Evolutionary conservation across 2,888 invertebrate genomes (phyloP), one percentile per base, ranked within the genome.

Genomic region (Rhabditophanes sp.): DNA sequence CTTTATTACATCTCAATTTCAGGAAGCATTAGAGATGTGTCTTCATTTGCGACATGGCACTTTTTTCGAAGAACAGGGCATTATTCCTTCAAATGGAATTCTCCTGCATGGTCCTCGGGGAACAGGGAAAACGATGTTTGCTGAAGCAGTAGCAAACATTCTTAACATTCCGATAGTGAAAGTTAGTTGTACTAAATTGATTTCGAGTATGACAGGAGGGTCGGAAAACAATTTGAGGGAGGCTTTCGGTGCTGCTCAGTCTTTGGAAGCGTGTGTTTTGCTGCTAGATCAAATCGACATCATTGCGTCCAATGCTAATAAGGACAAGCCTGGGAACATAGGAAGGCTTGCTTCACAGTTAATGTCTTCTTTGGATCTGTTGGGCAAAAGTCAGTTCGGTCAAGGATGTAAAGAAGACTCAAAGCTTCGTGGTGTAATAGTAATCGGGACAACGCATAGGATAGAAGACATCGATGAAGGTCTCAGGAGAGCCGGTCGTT

Each of bases 31-130:
- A 22, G 45, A 50, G 7, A 38, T 60, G 7, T 20, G 49, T n/a
- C 49, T 82, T 49, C 85, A 87, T 64, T 76, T 88, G 66, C 79
- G 78, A 56, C 81, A 84, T 59, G 83, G 87, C 2, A 81, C 84
- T 66, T 76, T 87, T n/a, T 87, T 82, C 66, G 71, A 73, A 38
- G 74, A 77, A 48, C 71, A 88, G 42, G 85, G 85, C 1, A 76
- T 84, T 33, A 76, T 79, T 44, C 80, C 87, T 23, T 83, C 87
- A 0, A 74, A 82, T 59, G 90, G 88, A 17, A 78, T 90, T 54
- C 69, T 96, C 30, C 70, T 93, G 28, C 87, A 90, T 66, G 93
- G 93, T 0, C 90, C 93, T 1, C 84, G 90, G 0, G 93, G 93
- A 0, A 84, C 85, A 65, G 90, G 93, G 6, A 53, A 53, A 21